Evolutionary conservation across 2,113 vertebrate species (phyloP), one percentile per base, ranked within the genome.

Genomic region (Panthera leo): DNA sequence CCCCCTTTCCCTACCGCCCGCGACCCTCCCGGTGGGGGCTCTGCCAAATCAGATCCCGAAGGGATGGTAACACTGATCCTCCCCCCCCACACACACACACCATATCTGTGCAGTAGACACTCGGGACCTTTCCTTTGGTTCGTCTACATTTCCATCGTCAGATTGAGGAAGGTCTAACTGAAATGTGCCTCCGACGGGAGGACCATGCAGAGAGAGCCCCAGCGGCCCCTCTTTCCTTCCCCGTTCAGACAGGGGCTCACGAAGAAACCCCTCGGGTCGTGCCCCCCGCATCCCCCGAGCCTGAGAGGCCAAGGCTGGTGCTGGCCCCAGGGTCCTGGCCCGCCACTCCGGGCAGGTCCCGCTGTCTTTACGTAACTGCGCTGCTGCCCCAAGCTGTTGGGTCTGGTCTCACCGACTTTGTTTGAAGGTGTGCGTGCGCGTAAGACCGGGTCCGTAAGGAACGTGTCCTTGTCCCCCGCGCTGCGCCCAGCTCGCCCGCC

Each of bases 371-470:
- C 96, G 96, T 97, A 97, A 98, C 97, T 73, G 68, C 55, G 85
- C 97, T 65, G 82, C 89, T 70, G 82, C 91, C 88, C 58, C 96
- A 97, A 98, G 97, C 95, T 97, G 98, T 98, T 97, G 67, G 36
- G 97, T 98, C 97, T 98, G 95, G 98, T 96, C 97, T 97, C 84
- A 27, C 45, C 58, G 79, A 98, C 96, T 98, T 96, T 97, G 95
- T 97, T 86, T 97, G 92, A 91, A 89, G 68, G 84, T 70, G 94
- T 88, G 94, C 80, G 97, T 80, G 89, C 70, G 85, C 79, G 63
- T 34, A 23, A 95, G 48, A 91, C 8, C 86, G 3, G 15, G 88
- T 95, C 76, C 70, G 93, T 78, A 29, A 45, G n/a, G 58, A 84
- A 79, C 75, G 55, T 75, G 75, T 80, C 53, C 5, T 58, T 78